Base-by-base conservation (phyloP, 2,797 vertebrate genomes). In the Botia almorhae region DNA sequence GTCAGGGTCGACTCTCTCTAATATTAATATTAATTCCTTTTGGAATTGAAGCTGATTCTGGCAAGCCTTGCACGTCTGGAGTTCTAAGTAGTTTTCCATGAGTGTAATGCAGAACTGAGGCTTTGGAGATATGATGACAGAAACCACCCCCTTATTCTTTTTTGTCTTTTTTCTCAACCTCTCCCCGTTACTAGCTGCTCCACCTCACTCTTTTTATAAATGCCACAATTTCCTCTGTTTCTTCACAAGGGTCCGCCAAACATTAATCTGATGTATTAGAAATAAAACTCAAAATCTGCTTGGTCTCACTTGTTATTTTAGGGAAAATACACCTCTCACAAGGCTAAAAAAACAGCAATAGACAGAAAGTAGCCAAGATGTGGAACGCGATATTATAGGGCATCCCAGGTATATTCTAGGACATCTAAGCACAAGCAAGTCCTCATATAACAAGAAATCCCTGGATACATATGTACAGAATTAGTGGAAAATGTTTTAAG, bases 21-120 rank as follows among this genome's bases (percentile, higher is more conserved):
- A 90, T 89, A 93, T 91, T 92, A 93, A 93, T 93, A 90, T 88
- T 87, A 92, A 93, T 89, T 91, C 89, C 89, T 90, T 86, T 90
- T 89, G 88, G 87, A 90, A 82, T 81, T 61, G 80, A 86, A 61
- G 85, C 83, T 79, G 86, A 91, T 89, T 86, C 89, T 94, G 93
- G 93, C 92, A 92, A 88, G 82, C 79, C 83, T 76, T 70, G 80
- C 82, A 77, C 46, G 87, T 90, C 91, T 93, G 91, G 90, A 88
- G 85, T 82, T 87, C 84, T 90, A 90, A 91, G 88, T 91, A 91
- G 91, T 91, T 93, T 92, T 93, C 90, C 87, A 87, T 91, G 89
- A 93, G 90, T 83, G 83, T 65, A 90, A 91, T 85, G 29, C 90
- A 91, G 84, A 87, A 87, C 85, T 89, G 89, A 90, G 88, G 87